These are phyloP conservation scores for Eciton burchellii DNA, from an alignment of 1,140 invertebrate genomes.

Conservation along the genomic window DNA sequence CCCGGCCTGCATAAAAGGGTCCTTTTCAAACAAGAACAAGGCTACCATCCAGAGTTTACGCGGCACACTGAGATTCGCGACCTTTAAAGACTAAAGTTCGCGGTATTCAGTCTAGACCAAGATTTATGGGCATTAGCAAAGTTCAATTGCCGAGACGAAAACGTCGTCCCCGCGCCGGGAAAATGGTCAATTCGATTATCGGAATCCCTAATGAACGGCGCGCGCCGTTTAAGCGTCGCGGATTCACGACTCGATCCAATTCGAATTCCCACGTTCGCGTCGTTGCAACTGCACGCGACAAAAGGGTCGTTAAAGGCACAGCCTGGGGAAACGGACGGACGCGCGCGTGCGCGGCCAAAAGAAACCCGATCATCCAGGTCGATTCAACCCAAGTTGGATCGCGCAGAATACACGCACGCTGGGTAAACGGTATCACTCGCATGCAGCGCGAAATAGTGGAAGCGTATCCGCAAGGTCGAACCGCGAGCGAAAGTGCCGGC, in stretches of 20 bases:
- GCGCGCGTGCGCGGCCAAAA: too few species aligned
- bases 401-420: neutral
- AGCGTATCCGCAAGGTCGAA: slow-evolving; percentile 49
- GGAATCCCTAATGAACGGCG: neutral
- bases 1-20: neutral
- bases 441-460: slow-evolving; percentile 39
- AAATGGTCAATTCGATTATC: neutral
- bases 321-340: too few species aligned
- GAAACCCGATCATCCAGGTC: too few species aligned
- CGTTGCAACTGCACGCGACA: too few species aligned
- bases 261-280: too few species aligned
- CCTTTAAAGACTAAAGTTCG: slow-evolving; percentile 84
- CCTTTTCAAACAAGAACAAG: slow-evolving; percentile 41
- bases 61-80: slow-evolving; percentile 75
- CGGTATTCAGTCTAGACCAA: slow-evolving; percentile 79
- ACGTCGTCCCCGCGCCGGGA: neutral
- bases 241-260: too few species aligned
- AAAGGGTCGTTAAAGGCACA: too few species aligned
- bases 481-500: slow-evolving; percentile 76
- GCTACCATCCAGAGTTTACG: slow-evolving; percentile 37
- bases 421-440: slow-evolving; percentile 39
- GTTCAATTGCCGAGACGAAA: slow-evolving; percentile 74
- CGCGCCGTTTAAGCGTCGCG: neutral
- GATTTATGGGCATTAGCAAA: slow-evolving; percentile 78
- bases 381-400: too few species aligned